Evolutionary conservation across 2,888 invertebrate species (phyloP).

Genomic region (Bugulina stolonifera): DNA sequence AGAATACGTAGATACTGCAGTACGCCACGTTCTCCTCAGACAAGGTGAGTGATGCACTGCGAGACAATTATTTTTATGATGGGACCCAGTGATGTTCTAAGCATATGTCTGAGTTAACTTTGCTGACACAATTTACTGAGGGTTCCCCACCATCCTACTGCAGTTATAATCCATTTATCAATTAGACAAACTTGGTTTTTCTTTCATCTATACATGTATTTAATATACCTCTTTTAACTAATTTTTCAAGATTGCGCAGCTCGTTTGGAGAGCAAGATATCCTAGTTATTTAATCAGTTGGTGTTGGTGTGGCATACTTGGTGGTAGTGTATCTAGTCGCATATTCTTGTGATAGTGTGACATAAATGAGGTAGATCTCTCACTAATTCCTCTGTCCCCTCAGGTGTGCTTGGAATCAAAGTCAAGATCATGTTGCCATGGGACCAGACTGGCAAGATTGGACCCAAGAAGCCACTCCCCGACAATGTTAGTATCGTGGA

Average conservation of each 20-base stretch:
- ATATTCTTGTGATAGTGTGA: no score
- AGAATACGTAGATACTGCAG: conserved; percentile 96
- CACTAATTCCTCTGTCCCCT: not conserved
- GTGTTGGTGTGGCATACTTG: no score
- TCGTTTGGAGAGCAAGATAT: no score
- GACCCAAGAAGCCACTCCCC: conserved; percentile 93
- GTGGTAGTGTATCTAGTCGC: no score
- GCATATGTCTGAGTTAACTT: not conserved
- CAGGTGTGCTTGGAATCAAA: conserved; percentile 67
- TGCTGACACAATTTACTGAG: not conserved
- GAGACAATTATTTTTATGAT: conserved; percentile 23
- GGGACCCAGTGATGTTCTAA: not conserved
- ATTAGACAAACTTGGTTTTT: no score
- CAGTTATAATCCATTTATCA: no score
- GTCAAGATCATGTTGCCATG: conserved; percentile 99
- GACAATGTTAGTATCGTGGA: conserved; percentile 95
- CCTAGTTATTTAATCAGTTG: no score
- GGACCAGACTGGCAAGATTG: conserved; percentile 94
- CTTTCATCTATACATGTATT: no score
- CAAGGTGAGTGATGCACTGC: conserved; percentile 63
- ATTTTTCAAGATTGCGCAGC: no score
- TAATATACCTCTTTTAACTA: no score
- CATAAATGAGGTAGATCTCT: no score
- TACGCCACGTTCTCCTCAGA: conserved; percentile 91
- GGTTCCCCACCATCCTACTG: no score